Evolutionary conservation across 1,140 invertebrate genomes (phyloP).

Genomic region (Plutomurus gul): DNA sequence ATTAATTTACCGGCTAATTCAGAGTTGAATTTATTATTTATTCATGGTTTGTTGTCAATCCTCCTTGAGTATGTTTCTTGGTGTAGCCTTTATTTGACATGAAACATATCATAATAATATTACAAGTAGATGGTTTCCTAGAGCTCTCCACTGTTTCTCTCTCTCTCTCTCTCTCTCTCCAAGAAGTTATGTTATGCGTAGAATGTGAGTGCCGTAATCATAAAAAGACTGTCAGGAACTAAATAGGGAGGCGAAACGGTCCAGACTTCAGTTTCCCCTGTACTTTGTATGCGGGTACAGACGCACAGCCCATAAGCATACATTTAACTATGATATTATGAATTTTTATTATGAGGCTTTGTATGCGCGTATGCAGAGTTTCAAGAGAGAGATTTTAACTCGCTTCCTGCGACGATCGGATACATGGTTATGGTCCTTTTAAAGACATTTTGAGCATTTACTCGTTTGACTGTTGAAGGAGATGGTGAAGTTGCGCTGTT

Average conservation of each 20-base stretch:
- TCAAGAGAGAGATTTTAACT: background rate
- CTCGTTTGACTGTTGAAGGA: background rate
- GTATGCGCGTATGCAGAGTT: background rate
- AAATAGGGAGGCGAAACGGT: background rate
- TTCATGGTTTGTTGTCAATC: no score
- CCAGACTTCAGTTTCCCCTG: background rate
- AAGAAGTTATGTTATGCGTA: background rate
- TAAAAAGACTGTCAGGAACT: slow-evolving; percentile 2
- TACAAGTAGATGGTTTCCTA: no score
- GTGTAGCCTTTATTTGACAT: no score
- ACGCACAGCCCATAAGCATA: background rate
- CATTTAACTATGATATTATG: slow-evolving; percentile 6
- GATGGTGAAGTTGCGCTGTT: background rate
- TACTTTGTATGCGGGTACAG: background rate
- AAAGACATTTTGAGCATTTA: slow-evolving; percentile 2
- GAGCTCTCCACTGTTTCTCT: background rate
- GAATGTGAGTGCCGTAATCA: background rate
- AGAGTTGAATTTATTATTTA: no score
- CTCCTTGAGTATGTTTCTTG: no score
- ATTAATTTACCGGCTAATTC: no score
- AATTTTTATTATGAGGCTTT: slow-evolving; percentile 7
- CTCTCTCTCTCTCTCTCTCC: background rate
- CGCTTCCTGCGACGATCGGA: background rate
- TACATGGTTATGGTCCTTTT: slow-evolving; percentile 2
- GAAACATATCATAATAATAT: no score